These are phyloP conservation scores for Drosophila vallismaia DNA, from an alignment of 2,888 invertebrate genomes.

Conservation along the genomic window DNA sequence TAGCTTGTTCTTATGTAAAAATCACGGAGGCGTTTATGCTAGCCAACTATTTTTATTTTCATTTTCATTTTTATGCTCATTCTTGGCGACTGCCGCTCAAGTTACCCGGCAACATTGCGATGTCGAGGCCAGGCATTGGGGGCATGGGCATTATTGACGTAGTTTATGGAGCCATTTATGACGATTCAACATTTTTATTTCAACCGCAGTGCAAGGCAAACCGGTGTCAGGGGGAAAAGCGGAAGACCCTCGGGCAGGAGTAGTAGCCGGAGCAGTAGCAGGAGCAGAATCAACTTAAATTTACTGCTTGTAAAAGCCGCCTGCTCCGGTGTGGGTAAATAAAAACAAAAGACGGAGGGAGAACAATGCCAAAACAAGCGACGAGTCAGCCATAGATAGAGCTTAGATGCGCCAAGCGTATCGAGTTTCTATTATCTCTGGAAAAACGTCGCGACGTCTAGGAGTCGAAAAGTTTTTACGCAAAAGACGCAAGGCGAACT, in stretches of 20 bases:
- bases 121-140: constrained; percentile 43
- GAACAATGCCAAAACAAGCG: constrained; percentile 75
- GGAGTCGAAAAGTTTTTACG: constrained; percentile 77
- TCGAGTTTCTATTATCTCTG: constrained; percentile 78
- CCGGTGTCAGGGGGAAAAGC: constrained; percentile 6
- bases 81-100: constrained; percentile 55
- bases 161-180: constrained; percentile 80
- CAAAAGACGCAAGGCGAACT: constrained; percentile 57
- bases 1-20: constrained; percentile 66
- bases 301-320: constrained; percentile 73
- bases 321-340: constrained; percentile 69
- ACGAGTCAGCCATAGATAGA: constrained; percentile 68
- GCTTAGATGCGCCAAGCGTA: constrained; percentile 78
- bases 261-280: constrained; percentile 1
- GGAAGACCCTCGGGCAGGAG: background rate
- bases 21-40: constrained; percentile 76
- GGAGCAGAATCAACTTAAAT: constrained; percentile 65
- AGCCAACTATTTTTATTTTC: constrained; percentile 77
- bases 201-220: constrained; percentile 65
- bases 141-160: constrained; percentile 67
- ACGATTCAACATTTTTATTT: constrained; percentile 81
- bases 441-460: constrained; percentile 77
- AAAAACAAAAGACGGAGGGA: constrained; percentile 66
- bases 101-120: constrained; percentile 49
- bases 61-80: constrained; percentile 64